phyloP scores from a whole-genome alignment of 2,113 vertebrate species.

The Pyxicephalus adspersus region DNA sequence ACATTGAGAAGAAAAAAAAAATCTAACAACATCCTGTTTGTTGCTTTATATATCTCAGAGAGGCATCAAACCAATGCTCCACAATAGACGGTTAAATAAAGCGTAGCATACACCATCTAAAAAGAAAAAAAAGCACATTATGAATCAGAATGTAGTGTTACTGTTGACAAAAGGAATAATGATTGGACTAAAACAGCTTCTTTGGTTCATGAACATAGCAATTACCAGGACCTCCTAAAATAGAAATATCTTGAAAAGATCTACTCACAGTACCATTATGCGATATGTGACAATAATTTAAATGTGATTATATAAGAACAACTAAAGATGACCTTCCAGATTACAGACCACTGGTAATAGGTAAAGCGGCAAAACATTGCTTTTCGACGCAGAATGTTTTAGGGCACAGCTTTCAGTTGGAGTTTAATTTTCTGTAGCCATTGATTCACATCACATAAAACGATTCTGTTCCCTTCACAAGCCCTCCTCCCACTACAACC shows the following conservation, averaged over 20 bases:
- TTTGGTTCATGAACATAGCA: slow-evolving; percentile 17
- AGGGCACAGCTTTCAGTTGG: slow-evolving; percentile 9
- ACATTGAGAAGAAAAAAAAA: neutral
- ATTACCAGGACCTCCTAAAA: slow-evolving; percentile 10
- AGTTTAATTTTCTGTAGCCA: slow-evolving; percentile 46
- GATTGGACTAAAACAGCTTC: slow-evolving; percentile 14
- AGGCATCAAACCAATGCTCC: neutral
- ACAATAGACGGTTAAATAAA: slow-evolving; percentile 5
- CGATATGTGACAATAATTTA: slow-evolving; percentile 21
- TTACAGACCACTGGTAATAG: neutral
- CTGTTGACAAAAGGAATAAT: neutral
- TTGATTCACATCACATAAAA: slow-evolving; percentile 49
- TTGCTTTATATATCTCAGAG: neutral
- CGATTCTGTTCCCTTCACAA: slow-evolving; percentile 24
- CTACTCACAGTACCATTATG: slow-evolving; percentile 13
- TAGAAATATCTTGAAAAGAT: slow-evolving; percentile 16
- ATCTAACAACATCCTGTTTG: neutral
- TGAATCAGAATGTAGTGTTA: neutral
- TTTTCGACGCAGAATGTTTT: slow-evolving; percentile 10
- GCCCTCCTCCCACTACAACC: slow-evolving; percentile 40
- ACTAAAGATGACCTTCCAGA: slow-evolving; percentile 30
- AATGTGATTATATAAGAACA: slow-evolving; percentile 40
- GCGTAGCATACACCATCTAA: neutral
- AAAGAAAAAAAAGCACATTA: neutral
- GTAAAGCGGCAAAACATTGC: slow-evolving; percentile 11